A percentile compares a stretch with the other conserved stretches of the same genome.
phyloP scores from a whole-genome alignment of 2,113 vertebrate genomes.

The Muntiacus reevesi region DNA sequence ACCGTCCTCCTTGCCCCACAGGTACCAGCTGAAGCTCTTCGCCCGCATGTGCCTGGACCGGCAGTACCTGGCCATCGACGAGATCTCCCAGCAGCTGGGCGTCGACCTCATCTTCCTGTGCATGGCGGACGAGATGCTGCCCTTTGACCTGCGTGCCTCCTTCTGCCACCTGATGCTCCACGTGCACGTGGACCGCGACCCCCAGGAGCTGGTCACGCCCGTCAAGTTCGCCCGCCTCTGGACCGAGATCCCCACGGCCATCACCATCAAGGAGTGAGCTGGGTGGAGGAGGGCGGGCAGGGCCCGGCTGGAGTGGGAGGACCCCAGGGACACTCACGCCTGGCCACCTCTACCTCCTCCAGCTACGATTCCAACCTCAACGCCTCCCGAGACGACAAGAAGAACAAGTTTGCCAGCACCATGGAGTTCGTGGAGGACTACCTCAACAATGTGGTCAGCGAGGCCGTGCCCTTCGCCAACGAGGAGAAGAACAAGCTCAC shows the following conservation, averaged over 20 bases:
- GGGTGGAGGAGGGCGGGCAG: neutral
- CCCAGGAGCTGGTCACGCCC: slow-evolving; percentile 95
- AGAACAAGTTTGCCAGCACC: slow-evolving; percentile 96
- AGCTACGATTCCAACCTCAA: slow-evolving; percentile 98
- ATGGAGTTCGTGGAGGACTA: slow-evolving; percentile 99
- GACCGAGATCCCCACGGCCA: slow-evolving; percentile 95
- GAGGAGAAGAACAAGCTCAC: slow-evolving; percentile 99
- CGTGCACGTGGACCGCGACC: slow-evolving; percentile 96
- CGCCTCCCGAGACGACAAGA: slow-evolving; percentile 93
- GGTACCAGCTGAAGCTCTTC: slow-evolving; percentile 98
- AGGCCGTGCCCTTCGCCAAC: slow-evolving; percentile 93
- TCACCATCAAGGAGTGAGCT: slow-evolving; percentile 97
- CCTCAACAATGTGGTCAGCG: slow-evolving; percentile 94
- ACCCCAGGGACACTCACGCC: neutral
- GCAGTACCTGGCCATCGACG: slow-evolving; percentile 97
- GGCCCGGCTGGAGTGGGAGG: too few species aligned
- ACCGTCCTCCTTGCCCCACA: slow-evolving; percentile 44
- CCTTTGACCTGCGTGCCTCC: slow-evolving; percentile 95
- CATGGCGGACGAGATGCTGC: slow-evolving; percentile 97
- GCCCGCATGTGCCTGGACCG: slow-evolving; percentile 98
- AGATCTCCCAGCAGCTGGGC: slow-evolving; percentile 97
- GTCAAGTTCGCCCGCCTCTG: slow-evolving; percentile 98
- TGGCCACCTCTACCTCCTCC: neutral
- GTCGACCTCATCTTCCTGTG: slow-evolving; percentile 98
- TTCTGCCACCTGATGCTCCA: slow-evolving; percentile 99